Conservation (phyloP, 2,797 vertebrate species). For the Peromyscus nudipes region DNA sequence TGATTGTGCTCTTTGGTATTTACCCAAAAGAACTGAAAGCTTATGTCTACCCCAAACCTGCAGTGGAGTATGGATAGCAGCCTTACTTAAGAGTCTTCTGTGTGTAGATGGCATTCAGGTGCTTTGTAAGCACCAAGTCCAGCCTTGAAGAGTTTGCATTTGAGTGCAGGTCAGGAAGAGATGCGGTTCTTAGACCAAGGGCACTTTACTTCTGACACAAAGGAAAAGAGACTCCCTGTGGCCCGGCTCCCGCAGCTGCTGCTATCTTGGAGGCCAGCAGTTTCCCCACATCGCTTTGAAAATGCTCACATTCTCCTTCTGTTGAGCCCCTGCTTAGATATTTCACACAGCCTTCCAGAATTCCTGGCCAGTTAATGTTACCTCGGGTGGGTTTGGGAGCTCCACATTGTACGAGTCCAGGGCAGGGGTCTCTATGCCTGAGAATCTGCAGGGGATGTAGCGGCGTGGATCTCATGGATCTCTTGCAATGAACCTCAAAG, state of each 20-base stretch:
- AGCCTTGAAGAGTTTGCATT: conserved; percentile 1
- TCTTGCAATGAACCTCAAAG: not conserved
- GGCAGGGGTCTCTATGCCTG: not conserved
- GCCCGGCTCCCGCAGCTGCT: not conserved
- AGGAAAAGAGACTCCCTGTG: not conserved
- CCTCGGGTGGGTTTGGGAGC: not conserved
- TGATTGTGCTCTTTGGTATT: not conserved
- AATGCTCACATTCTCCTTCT: not conserved
- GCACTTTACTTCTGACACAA: not conserved
- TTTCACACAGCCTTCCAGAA: not conserved
- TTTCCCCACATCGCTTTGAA: not conserved
- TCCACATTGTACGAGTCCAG: not conserved
- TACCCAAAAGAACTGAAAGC: not conserved
- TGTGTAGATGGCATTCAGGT: conserved; percentile 8
- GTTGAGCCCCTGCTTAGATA: not conserved
- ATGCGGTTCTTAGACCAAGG: not conserved
- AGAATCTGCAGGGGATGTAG: not conserved
- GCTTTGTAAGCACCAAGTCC: not conserved
- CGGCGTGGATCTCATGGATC: not conserved
- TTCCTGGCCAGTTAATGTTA: not conserved
- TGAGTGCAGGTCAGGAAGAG: not conserved
- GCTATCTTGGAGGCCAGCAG: not conserved
- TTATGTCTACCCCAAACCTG: conserved; percentile 8
- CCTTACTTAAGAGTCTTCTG: not conserved
- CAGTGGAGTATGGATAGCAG: not conserved